These are phyloP conservation scores for Psettodes erumei DNA, from an alignment of 2,113 vertebrate species.

Conservation along the genomic window DNA sequence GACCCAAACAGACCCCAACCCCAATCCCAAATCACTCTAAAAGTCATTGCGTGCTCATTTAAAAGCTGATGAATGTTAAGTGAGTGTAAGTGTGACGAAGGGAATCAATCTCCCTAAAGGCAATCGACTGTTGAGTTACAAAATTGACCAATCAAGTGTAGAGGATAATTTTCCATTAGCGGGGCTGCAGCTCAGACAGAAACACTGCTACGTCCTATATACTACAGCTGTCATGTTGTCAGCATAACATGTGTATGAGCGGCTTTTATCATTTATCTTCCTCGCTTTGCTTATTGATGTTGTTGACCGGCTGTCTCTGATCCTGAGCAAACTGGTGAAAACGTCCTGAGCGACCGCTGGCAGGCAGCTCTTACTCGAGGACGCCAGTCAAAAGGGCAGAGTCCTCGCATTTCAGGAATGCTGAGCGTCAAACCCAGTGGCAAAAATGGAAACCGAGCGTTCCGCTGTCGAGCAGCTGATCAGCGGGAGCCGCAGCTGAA, in stretches of 20 bases:
- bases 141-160: constrained; percentile 26
- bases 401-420: not conserved
- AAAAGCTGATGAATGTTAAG: constrained; percentile 46
- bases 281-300: constrained; percentile 3
- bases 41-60: constrained; percentile 40
- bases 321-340: no score
- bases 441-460: constrained; percentile 15
- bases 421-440: not conserved
- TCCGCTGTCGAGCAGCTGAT: constrained; percentile 24
- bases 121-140: constrained; percentile 32
- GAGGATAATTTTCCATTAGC: constrained; percentile 34
- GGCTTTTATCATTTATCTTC: not conserved
- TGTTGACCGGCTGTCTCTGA: no score
- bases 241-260: not conserved
- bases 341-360: not conserved
- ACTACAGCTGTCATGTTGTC: not conserved
- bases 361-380: not conserved
- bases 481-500: constrained; percentile 5
- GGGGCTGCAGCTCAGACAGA: constrained; percentile 9
- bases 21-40: not conserved
- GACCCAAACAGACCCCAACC: not conserved
- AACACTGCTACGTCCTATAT: not conserved
- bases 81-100: constrained; percentile 36
- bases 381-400: constrained; percentile 1
- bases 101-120: constrained; percentile 43